Percentiles rank a stretch among this genome's conserved stretches.
Conservation (phyloP, 2,113 vertebrate species). For the Cyanoramphus novaezelandiae region DNA sequence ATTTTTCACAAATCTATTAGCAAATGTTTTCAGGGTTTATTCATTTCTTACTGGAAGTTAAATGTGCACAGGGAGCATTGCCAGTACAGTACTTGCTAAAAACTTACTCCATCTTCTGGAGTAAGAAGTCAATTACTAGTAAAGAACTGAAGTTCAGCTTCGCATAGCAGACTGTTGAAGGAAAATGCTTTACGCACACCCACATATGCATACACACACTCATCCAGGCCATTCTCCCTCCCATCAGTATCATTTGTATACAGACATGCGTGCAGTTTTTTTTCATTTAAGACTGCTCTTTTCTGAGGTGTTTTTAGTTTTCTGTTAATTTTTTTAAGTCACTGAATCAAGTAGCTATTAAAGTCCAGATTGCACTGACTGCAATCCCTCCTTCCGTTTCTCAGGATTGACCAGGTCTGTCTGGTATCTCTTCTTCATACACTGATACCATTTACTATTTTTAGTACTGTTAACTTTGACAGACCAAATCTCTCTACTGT, state of each 20-base stretch:
- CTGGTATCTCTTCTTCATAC: background rate
- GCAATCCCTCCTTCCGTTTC: background rate
- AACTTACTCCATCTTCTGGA: background rate
- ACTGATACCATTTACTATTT: background rate
- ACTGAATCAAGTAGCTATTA: background rate
- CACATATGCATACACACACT: rapidly evolving
- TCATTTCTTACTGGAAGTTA: background rate
- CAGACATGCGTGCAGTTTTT: background rate
- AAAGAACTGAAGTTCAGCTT: background rate
- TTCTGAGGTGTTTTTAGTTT: background rate
- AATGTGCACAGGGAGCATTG: background rate
- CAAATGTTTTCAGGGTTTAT: background rate
- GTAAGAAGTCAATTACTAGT: background rate
- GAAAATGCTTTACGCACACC: background rate
- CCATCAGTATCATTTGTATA: background rate
- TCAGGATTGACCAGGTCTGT: background rate
- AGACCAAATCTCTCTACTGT: background rate
- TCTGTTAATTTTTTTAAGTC: background rate
- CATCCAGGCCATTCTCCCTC: background rate
- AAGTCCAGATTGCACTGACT: background rate
- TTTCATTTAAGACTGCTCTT: background rate
- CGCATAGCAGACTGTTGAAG: background rate
- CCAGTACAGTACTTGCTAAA: background rate
- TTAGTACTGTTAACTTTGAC: background rate
- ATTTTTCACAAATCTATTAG: background rate